These are phyloP conservation scores for Donacobius atricapilla DNA, from an alignment of 2,113 vertebrate genomes.

Conservation along the genomic window DNA sequence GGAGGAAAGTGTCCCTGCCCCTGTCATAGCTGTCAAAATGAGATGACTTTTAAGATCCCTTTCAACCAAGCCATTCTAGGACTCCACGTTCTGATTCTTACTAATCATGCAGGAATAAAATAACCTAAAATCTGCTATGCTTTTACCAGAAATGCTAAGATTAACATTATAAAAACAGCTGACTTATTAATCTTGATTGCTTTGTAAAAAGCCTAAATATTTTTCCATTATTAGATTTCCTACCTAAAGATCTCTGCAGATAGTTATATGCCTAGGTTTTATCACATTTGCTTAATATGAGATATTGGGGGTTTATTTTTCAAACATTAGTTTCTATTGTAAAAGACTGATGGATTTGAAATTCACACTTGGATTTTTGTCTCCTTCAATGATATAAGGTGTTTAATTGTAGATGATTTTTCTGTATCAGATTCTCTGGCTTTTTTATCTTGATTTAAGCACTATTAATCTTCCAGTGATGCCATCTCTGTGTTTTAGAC, in stretches of 20 bases:
- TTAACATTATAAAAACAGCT: neutral
- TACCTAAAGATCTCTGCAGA: neutral
- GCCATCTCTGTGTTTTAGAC: neutral
- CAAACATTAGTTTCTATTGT: neutral
- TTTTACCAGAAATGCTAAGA: neutral
- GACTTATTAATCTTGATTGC: neutral
- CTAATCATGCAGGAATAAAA: neutral
- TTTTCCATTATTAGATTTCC: neutral
- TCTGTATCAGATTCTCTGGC: neutral
- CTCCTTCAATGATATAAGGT: neutral
- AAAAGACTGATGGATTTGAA: neutral
- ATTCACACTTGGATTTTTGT: neutral
- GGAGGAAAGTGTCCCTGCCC: neutral
- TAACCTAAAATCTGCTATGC: fast-evolving
- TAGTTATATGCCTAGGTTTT: neutral
- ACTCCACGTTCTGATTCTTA: neutral
- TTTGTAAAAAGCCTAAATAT: neutral
- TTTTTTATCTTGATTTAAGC: neutral
- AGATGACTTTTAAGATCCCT: neutral
- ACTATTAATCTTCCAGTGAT: neutral
- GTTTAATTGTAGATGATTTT: neutral
- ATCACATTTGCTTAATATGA: neutral
- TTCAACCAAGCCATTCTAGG: fast-evolving
- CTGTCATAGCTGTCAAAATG: neutral
- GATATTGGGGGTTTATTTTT: neutral